These are phyloP conservation scores for Cryptotis parvus DNA, from an alignment of 2,113 vertebrate genomes.

Conservation along the genomic window DNA sequence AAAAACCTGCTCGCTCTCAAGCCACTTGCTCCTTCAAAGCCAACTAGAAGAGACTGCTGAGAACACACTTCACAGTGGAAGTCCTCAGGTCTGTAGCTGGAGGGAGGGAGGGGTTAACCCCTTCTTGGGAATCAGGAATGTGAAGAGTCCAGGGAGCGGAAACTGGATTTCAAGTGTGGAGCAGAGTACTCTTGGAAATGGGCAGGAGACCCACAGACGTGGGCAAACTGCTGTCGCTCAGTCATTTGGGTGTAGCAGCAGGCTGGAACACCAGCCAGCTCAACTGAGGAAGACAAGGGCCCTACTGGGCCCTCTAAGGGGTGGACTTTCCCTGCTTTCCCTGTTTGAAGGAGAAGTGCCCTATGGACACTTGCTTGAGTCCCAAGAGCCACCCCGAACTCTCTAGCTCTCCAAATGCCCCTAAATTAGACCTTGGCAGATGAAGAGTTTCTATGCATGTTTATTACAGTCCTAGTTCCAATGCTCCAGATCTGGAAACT, in stretches of 20 bases:
- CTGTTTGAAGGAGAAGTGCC: not conserved
- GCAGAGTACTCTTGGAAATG: not conserved
- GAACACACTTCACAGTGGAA: not conserved
- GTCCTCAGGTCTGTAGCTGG: not conserved
- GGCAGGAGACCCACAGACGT: too few species aligned
- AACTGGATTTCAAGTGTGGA: not conserved
- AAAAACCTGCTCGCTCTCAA: not conserved
- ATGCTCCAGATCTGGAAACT: too few species aligned
- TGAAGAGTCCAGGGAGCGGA: not conserved
- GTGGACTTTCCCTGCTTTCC: not conserved
- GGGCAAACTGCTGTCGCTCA: not conserved
- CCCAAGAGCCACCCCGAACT: not conserved
- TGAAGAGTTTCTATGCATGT: too few species aligned
- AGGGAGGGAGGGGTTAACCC: not conserved
- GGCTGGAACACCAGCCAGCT: not conserved
- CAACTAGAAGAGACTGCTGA: not conserved
- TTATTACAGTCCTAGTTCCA: too few species aligned
- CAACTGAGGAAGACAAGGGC: not conserved
- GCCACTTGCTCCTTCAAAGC: rapidly evolving
- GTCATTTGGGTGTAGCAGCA: too few species aligned
- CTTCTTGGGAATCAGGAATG: not conserved
- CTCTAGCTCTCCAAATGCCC: not conserved
- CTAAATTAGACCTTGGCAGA: too few species aligned
- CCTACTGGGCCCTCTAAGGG: not conserved
- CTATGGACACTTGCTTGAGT: not conserved